Conservation (phyloP, 2,888 invertebrate genomes). For the Acanthopleura granulata region DNA sequence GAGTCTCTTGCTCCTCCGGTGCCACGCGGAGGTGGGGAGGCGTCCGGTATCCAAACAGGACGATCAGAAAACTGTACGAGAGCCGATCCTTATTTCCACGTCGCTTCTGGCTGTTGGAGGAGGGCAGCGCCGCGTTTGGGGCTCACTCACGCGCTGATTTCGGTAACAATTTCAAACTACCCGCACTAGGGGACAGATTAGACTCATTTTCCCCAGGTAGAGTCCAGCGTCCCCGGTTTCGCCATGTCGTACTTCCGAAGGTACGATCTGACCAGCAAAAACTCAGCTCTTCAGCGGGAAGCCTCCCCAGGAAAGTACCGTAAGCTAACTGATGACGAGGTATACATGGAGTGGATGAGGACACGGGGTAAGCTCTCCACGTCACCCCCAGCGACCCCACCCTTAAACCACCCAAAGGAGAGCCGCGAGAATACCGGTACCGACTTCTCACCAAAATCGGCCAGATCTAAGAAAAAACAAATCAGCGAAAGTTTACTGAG, state of each 20-base stretch:
- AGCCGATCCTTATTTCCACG: too few species aligned
- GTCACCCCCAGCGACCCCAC: neutral
- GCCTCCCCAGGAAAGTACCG: conserved; percentile 27
- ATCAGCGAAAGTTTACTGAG: neutral
- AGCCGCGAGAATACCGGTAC: neutral
- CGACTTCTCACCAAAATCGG: neutral
- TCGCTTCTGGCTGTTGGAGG: too few species aligned
- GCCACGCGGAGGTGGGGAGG: too few species aligned
- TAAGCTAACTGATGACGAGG: conserved; percentile 28
- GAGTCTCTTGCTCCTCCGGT: too few species aligned
- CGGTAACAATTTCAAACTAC: too few species aligned
- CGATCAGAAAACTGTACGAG: too few species aligned
- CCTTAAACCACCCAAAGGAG: neutral
- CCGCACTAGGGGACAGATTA: neutral
- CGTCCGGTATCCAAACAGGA: too few species aligned
- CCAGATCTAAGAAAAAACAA: neutral
- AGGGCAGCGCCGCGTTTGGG: too few species aligned
- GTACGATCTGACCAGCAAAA: neutral
- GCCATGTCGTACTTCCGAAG: conserved; percentile 8
- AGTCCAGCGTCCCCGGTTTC: too few species aligned
- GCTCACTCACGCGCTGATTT: too few species aligned
- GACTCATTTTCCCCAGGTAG: too few species aligned
- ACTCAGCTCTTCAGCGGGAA: neutral
- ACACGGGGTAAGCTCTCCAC: neutral
- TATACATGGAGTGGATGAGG: neutral